Evolutionary conservation across 2,113 vertebrate species (phyloP), one percentile per base, ranked within the genome.

Genomic region (Falcunculus frontatus): DNA sequence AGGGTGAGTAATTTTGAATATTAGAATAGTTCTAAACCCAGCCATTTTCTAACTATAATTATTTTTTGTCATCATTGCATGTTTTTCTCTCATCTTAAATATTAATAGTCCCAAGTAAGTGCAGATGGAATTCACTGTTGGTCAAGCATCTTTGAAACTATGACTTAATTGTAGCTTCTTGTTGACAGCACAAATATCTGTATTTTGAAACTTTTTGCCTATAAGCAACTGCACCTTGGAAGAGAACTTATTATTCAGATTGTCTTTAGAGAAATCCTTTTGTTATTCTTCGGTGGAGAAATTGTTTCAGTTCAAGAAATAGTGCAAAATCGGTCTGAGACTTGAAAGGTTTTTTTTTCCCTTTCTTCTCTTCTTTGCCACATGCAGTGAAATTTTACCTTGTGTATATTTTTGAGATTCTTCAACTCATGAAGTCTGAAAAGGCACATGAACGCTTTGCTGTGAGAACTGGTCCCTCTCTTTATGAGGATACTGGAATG

Each of bases 371-470:
- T 35, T 90, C 9, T 11, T 59, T 65, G 59, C 33, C 42, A 7
- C 9, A 25, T 46, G 14, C 27, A 56, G 44, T 86, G 44, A 67
- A 87, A 75, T 42, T 56, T 93, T 52, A 70, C 42, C 16, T 9
- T 12, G 11, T 37, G 19, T 62, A 13, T 59, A 33, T 89, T 84
- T 70, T 68, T 69, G 50, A 69, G 44, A 33, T 86, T 86, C 41
- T 84, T 94, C 3, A 3, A 11, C 46, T 86, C 8, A 0, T 55
- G 32, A 65, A 89, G 17, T n/a, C 41, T 86, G 46, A 68, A 60
- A 44, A 60, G 30, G 10, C 3, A 0, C 13, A 6, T 9, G 60
- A 81, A 27, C 0, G 0, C 15, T 79, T 67, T 86, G 32, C 41
- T 1, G 0, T 68, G 42, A 60, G 44, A 88, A 17, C 8, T 44